Evolutionary conservation across 2,888 invertebrate species (phyloP).

Genomic region (Eupeodes luniger): DNA sequence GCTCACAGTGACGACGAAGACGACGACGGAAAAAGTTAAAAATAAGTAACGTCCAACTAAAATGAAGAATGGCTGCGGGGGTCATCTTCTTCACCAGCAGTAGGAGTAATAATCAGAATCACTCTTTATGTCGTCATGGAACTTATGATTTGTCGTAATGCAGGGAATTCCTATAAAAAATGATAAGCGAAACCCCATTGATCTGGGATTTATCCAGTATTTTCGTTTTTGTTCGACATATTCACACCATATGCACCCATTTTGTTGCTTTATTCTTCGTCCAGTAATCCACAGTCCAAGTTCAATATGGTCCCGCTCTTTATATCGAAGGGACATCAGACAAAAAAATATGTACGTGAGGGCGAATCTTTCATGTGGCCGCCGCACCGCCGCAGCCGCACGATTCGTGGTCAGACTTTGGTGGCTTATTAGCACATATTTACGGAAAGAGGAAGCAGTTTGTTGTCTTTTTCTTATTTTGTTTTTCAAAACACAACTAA

Average conservation of each 20-base stretch:
- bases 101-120: conserved; percentile 5
- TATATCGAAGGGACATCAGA: background rate
- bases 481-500: background rate
- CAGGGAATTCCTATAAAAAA: background rate
- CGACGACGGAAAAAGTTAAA: background rate
- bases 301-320: background rate
- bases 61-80: background rate
- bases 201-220: background rate
- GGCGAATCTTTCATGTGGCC: conserved; percentile 19
- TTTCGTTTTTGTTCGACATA: background rate
- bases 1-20: background rate
- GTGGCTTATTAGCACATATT: conserved; percentile 33
- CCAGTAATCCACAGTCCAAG: background rate
- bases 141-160: conserved; percentile 10
- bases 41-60: background rate
- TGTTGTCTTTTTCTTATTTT: background rate
- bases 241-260: conserved; percentile 24
- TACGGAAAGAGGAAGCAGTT: conserved; percentile 35
- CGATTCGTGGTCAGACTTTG: conserved; percentile 1
- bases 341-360: background rate
- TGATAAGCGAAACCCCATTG: conserved; percentile 22
- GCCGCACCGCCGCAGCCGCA: background rate
- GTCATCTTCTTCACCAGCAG: background rate
- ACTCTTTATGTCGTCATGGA: background rate
- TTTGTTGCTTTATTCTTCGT: background rate